phyloP scores from a whole-genome alignment of 1,140 invertebrate species.

The Scaptomyza graminum region DNA sequence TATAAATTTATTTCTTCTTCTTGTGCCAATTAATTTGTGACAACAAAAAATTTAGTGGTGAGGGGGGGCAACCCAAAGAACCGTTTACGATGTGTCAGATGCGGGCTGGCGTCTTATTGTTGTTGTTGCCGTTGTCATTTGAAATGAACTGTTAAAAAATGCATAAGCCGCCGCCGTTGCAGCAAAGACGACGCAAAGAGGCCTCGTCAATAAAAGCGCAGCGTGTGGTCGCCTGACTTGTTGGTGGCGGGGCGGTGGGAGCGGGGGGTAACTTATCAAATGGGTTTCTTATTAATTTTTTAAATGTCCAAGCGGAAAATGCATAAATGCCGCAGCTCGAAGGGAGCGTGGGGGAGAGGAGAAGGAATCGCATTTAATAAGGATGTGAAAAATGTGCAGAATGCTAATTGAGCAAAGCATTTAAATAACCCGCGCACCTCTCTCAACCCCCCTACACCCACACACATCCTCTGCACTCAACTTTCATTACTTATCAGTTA shows the following conservation, averaged over 20 bases:
- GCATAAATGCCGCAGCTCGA: constrained; percentile 18
- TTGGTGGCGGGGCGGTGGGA: background rate
- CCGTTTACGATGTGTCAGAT: constrained; percentile 75
- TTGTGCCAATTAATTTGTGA: constrained; percentile 9
- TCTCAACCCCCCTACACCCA: background rate
- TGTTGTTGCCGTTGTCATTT: constrained; percentile 25
- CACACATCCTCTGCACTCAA: background rate
- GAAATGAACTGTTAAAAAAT: constrained; percentile 37
- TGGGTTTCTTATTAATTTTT: constrained; percentile 58
- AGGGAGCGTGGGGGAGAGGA: background rate
- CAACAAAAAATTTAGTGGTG: constrained; percentile 5
- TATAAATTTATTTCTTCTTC: constrained; percentile 20
- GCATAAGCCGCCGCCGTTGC: constrained; percentile 37
- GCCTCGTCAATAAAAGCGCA: constrained; percentile 48
- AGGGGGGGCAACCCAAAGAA: background rate
- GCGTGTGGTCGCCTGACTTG: constrained; percentile 23
- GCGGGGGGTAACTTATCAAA: constrained; percentile 23
- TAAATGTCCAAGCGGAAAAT: constrained; percentile 62
- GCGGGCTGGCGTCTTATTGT: constrained; percentile 51
- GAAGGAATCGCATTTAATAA: constrained; percentile 61
- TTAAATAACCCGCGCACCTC: constrained; percentile 42
- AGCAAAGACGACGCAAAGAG: constrained; percentile 37
- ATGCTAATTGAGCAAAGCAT: constrained; percentile 73
- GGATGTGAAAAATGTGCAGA: constrained; percentile 75
- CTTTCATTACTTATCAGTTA: constrained; percentile 26